Evolutionary conservation across 2,888 invertebrate genomes (phyloP), one percentile per base, ranked within the genome.

Genomic region (Ochropleura plecta): DNA sequence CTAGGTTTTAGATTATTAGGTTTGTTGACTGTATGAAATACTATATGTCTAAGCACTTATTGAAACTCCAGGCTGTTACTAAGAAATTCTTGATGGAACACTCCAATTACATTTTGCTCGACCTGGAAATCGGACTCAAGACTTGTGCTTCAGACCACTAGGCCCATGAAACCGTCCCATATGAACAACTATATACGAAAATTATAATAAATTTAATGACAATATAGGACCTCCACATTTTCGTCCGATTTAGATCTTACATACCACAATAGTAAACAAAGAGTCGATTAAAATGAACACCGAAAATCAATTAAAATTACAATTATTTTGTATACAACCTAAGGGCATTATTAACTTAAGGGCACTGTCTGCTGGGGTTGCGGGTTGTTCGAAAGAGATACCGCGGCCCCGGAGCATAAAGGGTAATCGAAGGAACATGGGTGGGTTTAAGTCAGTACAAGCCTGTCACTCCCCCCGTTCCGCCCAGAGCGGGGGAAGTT

Each of bases 261-360:
- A 16, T 20, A 20, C n/a, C 20, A 40, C 8, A 3, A 14, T 9
- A 16, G 0, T 7, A n/a, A 16, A 30, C 2, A 42, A 14, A 18
- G n/a, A 71, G 16, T n/a, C 16, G 12, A 48, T 46, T 46, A n/a
- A 55, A 40, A 46, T n/a, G 4, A 4, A 48, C 20, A 55, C 42
- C 8, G 48, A 70, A 70, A 48, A 16, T 7, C 53, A 30, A 68
- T 68, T 70, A 30, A 30, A 12, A 48, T 40, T 44, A 44, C 8
- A 42, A 42, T 20, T 44, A 64, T 64, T 64, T 64, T 51, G 70
- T 18, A 30, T 30, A n/a, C 44, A 30, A 53, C 9, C 16, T 18
- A 42, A 20, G 12, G 16, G 48, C 8, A 55, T 20, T 16, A 16
- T n/a, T n/a, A n/a, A n/a, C n/a, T n/a, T n/a, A n/a, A n/a, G n/a